Evolutionary conservation across 2,888 invertebrate genomes (phyloP).

Genomic region (Eristalis intricaria): DNA sequence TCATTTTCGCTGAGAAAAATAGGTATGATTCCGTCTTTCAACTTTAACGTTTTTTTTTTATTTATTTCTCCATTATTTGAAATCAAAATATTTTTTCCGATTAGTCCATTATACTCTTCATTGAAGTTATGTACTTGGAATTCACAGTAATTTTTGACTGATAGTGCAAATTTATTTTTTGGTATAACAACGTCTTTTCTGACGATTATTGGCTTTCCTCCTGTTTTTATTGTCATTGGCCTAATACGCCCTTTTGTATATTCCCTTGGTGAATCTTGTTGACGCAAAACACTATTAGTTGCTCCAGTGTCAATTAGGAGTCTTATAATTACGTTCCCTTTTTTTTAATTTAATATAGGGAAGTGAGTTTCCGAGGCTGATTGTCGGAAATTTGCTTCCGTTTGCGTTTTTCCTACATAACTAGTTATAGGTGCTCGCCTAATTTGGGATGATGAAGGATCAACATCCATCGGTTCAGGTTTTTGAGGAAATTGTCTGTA

Average conservation of each 20-base stretch:
- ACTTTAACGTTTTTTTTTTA: no score
- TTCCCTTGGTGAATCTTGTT: slow-evolving; percentile 16
- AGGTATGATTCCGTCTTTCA: no score
- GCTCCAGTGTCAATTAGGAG: slow-evolving; percentile 10
- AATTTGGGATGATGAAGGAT: no score
- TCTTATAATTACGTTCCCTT: slow-evolving; percentile 8
- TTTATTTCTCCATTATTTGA: not conserved
- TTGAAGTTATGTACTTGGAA: no score
- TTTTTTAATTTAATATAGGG: slow-evolving; percentile 18
- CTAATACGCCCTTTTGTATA: slow-evolving; percentile 8
- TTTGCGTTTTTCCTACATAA: no score
- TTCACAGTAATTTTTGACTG: not conserved
- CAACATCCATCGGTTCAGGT: not conserved
- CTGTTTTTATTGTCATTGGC: slow-evolving; percentile 4
- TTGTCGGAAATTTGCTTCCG: not conserved
- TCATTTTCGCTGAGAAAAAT: no score
- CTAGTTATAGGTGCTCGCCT: no score
- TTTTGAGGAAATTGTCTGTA: not conserved
- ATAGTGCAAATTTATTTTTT: no score
- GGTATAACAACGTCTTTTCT: not conserved
- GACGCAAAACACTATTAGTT: slow-evolving; percentile 11
- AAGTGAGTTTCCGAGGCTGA: slow-evolving; percentile 5
- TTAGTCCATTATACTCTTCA: slow-evolving; percentile 29
- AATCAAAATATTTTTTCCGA: slow-evolving; percentile 28
- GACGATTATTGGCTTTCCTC: not conserved